Percentiles rank a stretch among this genome's conserved stretches.
Evolutionary conservation across 2,888 invertebrate genomes (phyloP).

Genomic region (Thumatha senex): DNA sequence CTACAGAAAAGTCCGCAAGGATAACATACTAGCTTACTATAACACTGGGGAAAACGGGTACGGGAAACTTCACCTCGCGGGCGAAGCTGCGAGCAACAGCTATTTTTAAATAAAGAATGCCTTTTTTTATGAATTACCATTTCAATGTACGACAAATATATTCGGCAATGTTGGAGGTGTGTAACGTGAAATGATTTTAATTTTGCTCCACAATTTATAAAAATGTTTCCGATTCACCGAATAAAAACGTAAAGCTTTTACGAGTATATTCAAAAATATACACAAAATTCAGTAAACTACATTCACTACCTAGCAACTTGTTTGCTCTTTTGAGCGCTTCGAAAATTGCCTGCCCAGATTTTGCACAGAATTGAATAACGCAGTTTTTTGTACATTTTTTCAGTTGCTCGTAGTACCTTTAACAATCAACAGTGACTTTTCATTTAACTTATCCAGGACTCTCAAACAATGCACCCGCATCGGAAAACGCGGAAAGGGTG

Average conservation of each 20-base stretch:
- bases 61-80: too few relatives aligned
- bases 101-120: too few relatives aligned
- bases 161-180: too few relatives aligned
- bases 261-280: slow-evolving; percentile 10
- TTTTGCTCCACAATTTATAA: background rate
- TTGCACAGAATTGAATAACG: slow-evolving; percentile 14
- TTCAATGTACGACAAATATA: too few relatives aligned
- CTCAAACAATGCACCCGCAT: slow-evolving; percentile 57
- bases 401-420: slow-evolving; percentile 37
- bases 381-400: slow-evolving; percentile 18
- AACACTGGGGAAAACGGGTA: too few relatives aligned
- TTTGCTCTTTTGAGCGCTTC: slow-evolving; percentile 38
- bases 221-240: background rate
- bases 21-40: too few relatives aligned
- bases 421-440: slow-evolving; percentile 69
- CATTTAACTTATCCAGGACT: slow-evolving; percentile 61
- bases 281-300: slow-evolving; percentile 20
- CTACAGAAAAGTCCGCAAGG: too few relatives aligned
- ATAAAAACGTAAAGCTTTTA: background rate
- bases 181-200: background rate
- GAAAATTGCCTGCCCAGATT: slow-evolving; percentile 44
- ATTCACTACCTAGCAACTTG: slow-evolving; percentile 38
- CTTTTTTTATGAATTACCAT: too few relatives aligned
- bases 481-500: slow-evolving; percentile 40
- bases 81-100: too few relatives aligned